phyloP scores from a whole-genome alignment of 2,113 vertebrate genomes.

The Elephantulus edwardii region DNA sequence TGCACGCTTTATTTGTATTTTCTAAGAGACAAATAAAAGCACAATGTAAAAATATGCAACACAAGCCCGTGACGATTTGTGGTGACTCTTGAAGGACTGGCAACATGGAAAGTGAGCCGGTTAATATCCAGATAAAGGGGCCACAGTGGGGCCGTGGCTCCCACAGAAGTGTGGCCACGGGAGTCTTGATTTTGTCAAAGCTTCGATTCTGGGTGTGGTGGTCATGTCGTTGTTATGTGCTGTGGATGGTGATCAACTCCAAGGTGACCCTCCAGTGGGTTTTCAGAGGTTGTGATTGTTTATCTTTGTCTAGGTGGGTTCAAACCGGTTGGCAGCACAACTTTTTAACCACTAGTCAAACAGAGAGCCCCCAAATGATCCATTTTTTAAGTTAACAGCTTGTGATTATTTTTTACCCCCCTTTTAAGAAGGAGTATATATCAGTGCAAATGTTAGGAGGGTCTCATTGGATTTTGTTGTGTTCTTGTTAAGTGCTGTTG shows the following conservation, averaged over 20 bases:
- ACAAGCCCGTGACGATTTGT: slow-evolving; percentile 65
- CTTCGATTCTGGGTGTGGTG: background rate
- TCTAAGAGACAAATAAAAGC: slow-evolving; percentile 79
- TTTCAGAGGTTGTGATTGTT: no score
- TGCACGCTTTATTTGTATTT: slow-evolving; percentile 85
- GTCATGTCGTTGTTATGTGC: rapidly evolving
- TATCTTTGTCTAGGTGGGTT: no score
- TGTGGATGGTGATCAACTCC: no score
- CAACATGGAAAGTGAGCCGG: background rate
- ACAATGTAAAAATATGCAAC: slow-evolving; percentile 72
- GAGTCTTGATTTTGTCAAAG: background rate
- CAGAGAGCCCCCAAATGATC: no score
- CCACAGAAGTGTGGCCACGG: background rate
- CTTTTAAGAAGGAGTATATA: background rate
- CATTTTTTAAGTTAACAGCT: no score
- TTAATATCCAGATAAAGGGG: slow-evolving; percentile 65
- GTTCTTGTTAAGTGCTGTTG: no score
- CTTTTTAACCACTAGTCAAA: no score
- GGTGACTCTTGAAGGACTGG: background rate
- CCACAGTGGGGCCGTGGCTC: rapidly evolving
- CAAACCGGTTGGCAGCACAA: no score
- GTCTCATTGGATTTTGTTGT: no score
- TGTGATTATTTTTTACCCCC: no score
- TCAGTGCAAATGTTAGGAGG: background rate
- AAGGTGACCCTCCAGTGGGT: no score